phyloP scores from a whole-genome alignment of 1,140 invertebrate species.

The Drosophila takahashii region DNA sequence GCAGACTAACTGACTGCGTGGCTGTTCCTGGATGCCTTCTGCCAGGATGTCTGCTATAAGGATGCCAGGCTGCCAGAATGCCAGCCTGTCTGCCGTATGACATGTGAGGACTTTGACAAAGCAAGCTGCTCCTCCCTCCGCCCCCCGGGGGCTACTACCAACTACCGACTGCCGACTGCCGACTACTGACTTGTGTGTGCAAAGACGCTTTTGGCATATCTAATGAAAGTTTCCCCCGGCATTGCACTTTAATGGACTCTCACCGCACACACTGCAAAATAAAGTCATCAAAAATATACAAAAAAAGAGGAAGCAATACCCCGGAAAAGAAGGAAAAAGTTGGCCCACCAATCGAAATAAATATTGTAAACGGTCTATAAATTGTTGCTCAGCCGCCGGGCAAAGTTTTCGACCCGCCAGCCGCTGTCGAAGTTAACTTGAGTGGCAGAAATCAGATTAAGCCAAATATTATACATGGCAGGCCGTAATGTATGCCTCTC shows the following conservation, averaged over 20 bases:
- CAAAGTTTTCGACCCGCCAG: constrained; percentile 60
- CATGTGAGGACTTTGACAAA: constrained; percentile 76
- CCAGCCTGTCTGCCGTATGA: constrained; percentile 35
- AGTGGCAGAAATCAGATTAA: constrained; percentile 78
- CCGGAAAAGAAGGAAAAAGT: constrained; percentile 22
- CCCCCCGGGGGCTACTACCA: not conserved
- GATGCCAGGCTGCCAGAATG: constrained; percentile 18
- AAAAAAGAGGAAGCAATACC: constrained; percentile 2
- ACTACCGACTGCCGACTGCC: constrained; percentile 13
- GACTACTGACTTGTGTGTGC: constrained; percentile 5
- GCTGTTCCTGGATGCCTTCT: constrained; percentile 28
- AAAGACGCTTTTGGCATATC: constrained; percentile 65
- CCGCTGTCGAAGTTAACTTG: constrained; percentile 66
- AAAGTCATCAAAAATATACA: not conserved
- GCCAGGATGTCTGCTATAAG: constrained; percentile 19
- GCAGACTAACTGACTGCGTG: constrained; percentile 45
- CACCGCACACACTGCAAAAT: constrained; percentile 9
- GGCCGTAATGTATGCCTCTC: constrained; percentile 39
- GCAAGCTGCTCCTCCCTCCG: constrained; percentile 24
- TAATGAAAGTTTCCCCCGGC: constrained; percentile 65
- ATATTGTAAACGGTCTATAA: constrained; percentile 71
- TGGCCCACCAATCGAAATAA: constrained; percentile 59
- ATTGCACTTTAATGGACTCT: constrained; percentile 65
- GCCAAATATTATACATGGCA: constrained; percentile 72
- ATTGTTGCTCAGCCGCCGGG: constrained; percentile 65